Conservation (phyloP, 2,113 vertebrate species). For the Tragulus kanchil region DNA sequence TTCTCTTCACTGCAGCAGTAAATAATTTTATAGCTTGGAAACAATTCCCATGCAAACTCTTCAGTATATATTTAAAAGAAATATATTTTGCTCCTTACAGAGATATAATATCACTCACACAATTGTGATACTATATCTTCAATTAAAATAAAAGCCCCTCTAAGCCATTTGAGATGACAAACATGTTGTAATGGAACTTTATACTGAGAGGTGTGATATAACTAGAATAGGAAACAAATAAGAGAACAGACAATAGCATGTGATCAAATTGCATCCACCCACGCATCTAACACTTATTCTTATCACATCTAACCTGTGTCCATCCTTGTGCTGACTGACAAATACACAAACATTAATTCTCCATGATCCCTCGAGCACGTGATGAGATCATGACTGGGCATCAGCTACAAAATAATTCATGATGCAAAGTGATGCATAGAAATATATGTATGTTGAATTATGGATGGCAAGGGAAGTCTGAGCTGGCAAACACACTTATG, state of each 20-base stretch:
- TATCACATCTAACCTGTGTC: neutral
- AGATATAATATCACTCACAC: neutral
- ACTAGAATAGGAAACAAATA: slow-evolving; percentile 32
- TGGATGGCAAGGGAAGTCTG: neutral
- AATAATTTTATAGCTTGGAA: slow-evolving; percentile 70
- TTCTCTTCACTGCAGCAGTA: slow-evolving; percentile 42
- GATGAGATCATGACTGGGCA: neutral
- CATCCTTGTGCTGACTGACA: neutral
- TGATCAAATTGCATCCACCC: neutral
- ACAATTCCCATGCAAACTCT: slow-evolving; percentile 70
- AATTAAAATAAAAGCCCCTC: slow-evolving; percentile 46
- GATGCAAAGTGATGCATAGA: neutral
- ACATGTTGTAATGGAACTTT: neutral
- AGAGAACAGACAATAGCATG: neutral
- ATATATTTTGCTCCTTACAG: slow-evolving; percentile 18
- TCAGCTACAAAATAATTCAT: neutral
- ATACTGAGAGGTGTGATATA: neutral
- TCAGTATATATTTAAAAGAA: slow-evolving; percentile 31
- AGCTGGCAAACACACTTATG: neutral
- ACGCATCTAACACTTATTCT: neutral
- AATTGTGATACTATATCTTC: neutral
- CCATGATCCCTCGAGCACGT: neutral
- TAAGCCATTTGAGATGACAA: neutral
- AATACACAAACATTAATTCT: neutral
- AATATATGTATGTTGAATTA: neutral